Conservation (phyloP, 2,113 vertebrate genomes). For the Malaclemys terrapin region DNA sequence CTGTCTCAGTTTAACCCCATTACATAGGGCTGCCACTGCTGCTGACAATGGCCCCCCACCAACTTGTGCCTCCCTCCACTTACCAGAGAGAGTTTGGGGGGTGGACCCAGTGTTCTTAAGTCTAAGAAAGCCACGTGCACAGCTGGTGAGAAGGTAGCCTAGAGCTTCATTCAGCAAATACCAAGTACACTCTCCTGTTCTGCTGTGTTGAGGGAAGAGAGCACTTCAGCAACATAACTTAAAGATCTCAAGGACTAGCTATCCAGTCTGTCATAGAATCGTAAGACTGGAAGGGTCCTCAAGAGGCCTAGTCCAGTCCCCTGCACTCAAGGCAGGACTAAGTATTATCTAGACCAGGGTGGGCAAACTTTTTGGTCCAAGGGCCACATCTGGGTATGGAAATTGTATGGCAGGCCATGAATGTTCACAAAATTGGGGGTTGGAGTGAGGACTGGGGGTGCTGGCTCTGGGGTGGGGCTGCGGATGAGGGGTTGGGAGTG, state of each 20-base stretch:
- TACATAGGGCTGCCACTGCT: neutral
- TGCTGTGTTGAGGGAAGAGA: neutral
- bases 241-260: neutral
- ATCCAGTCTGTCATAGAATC: fast-evolving
- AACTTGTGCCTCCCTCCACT: neutral
- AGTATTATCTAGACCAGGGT: too few relatives aligned
- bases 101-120: neutral
- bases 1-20: neutral
- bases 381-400: too few relatives aligned
- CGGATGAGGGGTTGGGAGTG: too few relatives aligned
- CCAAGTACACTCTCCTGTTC: neutral
- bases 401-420: too few relatives aligned
- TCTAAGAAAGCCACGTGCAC: neutral
- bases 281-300: neutral
- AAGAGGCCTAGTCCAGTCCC: too few relatives aligned
- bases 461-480: too few relatives aligned
- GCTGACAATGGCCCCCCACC: neutral
- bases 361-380: too few relatives aligned
- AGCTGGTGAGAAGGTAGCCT: neutral
- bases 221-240: fast-evolving
- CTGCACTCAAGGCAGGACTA: too few relatives aligned
- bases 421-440: too few relatives aligned
- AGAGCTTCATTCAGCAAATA: neutral
- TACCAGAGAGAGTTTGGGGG: neutral
- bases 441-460: too few relatives aligned